Conservation (phyloP, 2,113 vertebrate genomes). For the Alaudala cheleensis region DNA sequence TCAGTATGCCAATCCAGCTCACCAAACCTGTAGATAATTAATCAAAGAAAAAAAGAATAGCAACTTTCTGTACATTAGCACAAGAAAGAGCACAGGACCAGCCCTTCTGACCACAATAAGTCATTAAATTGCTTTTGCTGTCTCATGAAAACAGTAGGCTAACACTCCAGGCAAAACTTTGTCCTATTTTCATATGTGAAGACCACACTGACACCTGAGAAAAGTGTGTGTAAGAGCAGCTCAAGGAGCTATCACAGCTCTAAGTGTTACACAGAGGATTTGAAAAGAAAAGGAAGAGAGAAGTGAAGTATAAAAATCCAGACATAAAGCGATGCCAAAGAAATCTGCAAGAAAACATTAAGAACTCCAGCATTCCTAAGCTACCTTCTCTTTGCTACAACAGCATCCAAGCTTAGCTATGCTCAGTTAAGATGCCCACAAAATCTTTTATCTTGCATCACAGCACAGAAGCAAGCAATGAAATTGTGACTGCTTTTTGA, state of each 20-base stretch:
- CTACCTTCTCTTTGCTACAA: neutral
- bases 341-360: slow-evolving; percentile 29
- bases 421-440: neutral
- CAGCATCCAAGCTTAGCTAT: neutral
- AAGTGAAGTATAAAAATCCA: slow-evolving; percentile 33
- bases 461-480: slow-evolving; percentile 22
- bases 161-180: neutral
- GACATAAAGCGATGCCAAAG: slow-evolving; percentile 26
- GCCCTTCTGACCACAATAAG: neutral
- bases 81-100: neutral
- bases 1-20: neutral
- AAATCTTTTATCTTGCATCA: neutral
- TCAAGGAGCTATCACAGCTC: neutral
- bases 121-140: neutral
- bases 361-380: neutral
- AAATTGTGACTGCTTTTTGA: neutral
- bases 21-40: slow-evolving; percentile 29
- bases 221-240: neutral
- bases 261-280: neutral
- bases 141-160: neutral
- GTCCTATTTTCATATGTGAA: neutral
- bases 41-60: neutral
- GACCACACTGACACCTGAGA: neutral
- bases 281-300: slow-evolving; percentile 26
- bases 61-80: slow-evolving; percentile 23